Base-by-base conservation (phyloP, 1,140 invertebrate species). In the Chrysoperla carnea region DNA sequence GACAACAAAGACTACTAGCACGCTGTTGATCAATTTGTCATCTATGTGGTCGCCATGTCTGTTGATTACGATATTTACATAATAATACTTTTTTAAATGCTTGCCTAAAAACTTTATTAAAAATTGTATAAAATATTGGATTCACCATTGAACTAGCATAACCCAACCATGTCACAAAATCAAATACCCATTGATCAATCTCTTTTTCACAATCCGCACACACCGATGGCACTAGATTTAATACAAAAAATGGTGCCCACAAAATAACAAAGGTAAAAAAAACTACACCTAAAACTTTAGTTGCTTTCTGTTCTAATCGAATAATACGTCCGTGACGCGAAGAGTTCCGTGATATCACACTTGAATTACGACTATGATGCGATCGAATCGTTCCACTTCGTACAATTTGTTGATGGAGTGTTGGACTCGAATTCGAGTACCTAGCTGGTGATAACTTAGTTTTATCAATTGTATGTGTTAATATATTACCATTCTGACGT, bases 141-240 rank as follows among this genome's bases (percentile, higher is more conserved):
- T 94, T 94, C 8, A 93, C 84, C 76, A 89, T 88, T 3, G 85
- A 90, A 52, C 84, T 90, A 28, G 85, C 80, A 60, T 92, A 94
- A 33, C 90, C 90, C 29, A 94, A 64, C 90, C 89, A 94, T 11
- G 84, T 81, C 14, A 84, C 81, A 37, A 86, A 73, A 55, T 88
- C 80, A 52, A 91, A 83, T 27, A 91, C 78, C 64, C 77, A 81
- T 43, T 71, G 75, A 14, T 73, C 68, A 37, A 87, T 80, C 27
- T 71, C 61, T 28, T 73, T 69, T 50, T 85, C 83, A 55, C 84
- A 89, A 42, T 81, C 72, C 1, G 70, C 71, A 54, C 84, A 88
- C 5, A 88, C 63, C 0, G 77, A 78, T 6, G 82, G 81, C 43
- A 89, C 62, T 41, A 91, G 65, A 54, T 93, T 94, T 3, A 89